Conservation (phyloP, 2,797 vertebrate species). For the Onychomys arenicola region DNA sequence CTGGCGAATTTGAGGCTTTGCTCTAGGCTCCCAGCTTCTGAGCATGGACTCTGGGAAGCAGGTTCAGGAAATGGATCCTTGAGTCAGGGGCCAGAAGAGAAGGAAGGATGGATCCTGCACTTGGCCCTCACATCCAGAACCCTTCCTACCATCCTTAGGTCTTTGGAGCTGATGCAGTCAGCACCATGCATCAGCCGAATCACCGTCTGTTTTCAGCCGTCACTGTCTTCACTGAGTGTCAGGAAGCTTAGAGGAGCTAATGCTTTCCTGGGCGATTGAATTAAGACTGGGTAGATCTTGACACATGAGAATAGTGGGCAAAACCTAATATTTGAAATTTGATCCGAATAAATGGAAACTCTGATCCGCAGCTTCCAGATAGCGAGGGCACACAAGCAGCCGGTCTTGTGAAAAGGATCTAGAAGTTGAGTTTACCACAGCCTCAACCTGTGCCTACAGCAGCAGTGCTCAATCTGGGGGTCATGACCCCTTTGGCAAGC, state of each 20-base stretch:
- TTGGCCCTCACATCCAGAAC: not conserved
- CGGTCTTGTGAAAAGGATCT: not conserved
- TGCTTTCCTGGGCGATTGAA: not conserved
- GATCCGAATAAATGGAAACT: constrained; percentile 23
- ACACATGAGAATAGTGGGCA: constrained; percentile 20
- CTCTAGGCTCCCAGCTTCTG: not conserved
- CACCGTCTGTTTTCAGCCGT: accelerated
- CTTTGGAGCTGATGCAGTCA: not conserved
- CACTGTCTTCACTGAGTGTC: accelerated
- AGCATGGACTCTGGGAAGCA: not conserved
- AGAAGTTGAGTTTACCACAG: not conserved
- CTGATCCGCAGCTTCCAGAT: not conserved
- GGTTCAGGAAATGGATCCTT: not conserved
- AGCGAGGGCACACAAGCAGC: not conserved
- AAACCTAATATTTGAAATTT: constrained; percentile 23
- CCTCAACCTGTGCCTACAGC: not conserved
- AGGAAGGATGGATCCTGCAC: not conserved
- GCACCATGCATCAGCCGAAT: accelerated
- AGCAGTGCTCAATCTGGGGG: not conserved
- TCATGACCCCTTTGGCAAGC: not conserved
- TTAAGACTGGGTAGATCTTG: constrained; percentile 42
- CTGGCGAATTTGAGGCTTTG: not conserved
- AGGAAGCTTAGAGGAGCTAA: not conserved
- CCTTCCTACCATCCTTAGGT: not conserved
- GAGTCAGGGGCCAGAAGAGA: not conserved